Evolutionary conservation across 2,797 vertebrate species (phyloP).

Genomic region (Pachyuromys duprasi): DNA sequence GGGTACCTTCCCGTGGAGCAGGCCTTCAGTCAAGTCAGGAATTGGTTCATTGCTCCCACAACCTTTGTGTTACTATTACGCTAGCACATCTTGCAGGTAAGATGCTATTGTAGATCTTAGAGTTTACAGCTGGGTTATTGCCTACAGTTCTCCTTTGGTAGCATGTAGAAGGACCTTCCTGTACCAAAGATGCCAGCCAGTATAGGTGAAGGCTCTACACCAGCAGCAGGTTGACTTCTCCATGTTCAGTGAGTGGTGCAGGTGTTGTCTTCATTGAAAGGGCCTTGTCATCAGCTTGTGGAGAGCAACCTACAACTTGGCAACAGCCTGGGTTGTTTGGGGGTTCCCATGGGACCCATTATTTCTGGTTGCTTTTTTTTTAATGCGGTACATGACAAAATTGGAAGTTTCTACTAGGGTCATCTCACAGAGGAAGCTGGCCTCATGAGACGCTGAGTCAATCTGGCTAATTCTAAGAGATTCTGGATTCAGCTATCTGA

Average conservation of each 20-base stretch:
- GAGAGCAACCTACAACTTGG: background rate
- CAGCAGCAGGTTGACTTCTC: background rate
- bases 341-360: background rate
- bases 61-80: background rate
- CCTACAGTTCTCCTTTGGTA: too few relatives aligned
- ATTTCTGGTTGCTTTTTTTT: background rate
- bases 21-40: background rate
- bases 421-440: background rate
- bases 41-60: background rate
- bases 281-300: background rate
- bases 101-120: background rate
- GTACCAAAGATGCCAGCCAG: background rate
- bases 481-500: background rate
- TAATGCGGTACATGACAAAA: background rate
- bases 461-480: background rate
- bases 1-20: too few relatives aligned
- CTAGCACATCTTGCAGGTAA: too few relatives aligned
- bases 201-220: too few relatives aligned
- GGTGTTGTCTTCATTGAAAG: background rate
- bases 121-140: background rate
- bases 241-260: background rate
- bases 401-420: background rate
- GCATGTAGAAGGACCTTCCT: background rate
- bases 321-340: background rate
- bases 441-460: background rate